Conservation (phyloP, 2,113 vertebrate species). For the Baryphthengus martii region DNA sequence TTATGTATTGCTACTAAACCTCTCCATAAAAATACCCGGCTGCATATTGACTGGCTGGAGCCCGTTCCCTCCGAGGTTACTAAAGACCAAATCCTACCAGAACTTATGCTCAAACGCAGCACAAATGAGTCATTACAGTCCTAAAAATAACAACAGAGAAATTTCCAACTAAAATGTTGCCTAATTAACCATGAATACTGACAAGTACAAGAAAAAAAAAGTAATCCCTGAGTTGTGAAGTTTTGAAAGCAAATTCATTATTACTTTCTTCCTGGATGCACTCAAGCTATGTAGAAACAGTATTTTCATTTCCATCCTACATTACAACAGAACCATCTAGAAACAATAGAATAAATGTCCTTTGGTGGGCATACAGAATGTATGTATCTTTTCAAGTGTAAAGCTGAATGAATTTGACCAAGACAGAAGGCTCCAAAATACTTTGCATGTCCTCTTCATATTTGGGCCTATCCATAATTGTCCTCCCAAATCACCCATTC, state of each 20-base stretch:
- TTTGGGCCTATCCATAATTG: not conserved
- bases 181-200: constrained; percentile 46
- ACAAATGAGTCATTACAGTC: constrained; percentile 20
- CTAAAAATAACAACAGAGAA: constrained; percentile 55
- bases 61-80: not conserved
- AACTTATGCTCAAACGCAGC: not conserved
- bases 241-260: not conserved
- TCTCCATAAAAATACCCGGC: not conserved
- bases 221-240: not conserved
- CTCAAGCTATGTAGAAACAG: not conserved
- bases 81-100: constrained; percentile 10
- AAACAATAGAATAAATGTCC: not conserved
- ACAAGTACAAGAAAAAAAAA: not conserved
- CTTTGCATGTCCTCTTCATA: not conserved
- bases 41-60: not conserved
- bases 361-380: not conserved
- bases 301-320: not conserved
- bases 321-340: not conserved
- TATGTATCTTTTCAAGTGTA: not conserved
- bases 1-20: not conserved
- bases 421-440: not conserved
- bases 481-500: not conserved
- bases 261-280: not conserved
- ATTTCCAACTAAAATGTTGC: constrained; percentile 28
- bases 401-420: not conserved